A percentile compares a stretch with the other conserved stretches of the same genome.
Conservation (phyloP, 2,797 vertebrate species). For the Pangasius krempfi region DNA sequence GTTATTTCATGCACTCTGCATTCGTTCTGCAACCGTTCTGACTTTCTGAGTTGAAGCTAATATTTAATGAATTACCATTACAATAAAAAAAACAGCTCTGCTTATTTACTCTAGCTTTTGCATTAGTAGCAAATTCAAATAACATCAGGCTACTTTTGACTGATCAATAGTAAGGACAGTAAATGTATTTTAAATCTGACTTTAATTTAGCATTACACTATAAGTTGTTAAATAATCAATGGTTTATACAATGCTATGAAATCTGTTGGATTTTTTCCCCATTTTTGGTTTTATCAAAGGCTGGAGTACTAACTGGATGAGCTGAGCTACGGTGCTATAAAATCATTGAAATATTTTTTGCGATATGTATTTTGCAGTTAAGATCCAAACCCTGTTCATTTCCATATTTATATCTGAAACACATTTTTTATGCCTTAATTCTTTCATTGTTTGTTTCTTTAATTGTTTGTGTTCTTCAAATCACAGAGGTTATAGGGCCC, state of each 20-base stretch:
- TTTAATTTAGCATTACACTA: background rate
- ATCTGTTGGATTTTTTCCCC: background rate
- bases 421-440: background rate
- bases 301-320: background rate
- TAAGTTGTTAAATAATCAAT: background rate
- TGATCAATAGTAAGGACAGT: background rate
- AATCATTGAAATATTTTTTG: background rate
- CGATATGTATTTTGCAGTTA: background rate
- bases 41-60: constrained; percentile 22
- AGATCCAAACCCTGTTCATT: background rate
- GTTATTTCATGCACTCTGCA: constrained; percentile 30
- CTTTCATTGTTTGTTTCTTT: background rate
- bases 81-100: constrained; percentile 12
- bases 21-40: constrained; percentile 18
- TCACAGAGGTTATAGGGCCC: background rate
- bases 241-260: background rate
- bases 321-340: background rate
- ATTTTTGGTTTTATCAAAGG: background rate
- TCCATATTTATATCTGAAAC: background rate
- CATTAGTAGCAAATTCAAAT: background rate
- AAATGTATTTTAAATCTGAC: constrained; percentile 20
- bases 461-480: background rate
- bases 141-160: background rate
- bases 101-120: constrained; percentile 13
- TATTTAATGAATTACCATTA: constrained; percentile 16